Conservation (phyloP, 2,797 vertebrate genomes). For the Cynopterus sphinx region DNA sequence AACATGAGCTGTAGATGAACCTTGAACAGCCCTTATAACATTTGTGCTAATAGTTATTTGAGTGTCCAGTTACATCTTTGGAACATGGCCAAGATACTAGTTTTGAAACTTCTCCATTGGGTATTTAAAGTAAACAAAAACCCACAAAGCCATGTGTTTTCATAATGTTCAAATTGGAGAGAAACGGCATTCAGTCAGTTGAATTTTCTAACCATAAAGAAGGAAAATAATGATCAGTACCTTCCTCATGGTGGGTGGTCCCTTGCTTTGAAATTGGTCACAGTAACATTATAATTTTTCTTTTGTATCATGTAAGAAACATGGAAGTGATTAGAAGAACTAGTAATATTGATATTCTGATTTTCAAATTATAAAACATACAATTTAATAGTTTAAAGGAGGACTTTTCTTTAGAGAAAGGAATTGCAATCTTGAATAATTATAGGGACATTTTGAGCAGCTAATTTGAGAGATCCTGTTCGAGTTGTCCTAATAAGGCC, state of each 20-base stretch:
- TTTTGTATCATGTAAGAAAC: not conserved
- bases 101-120: not conserved
- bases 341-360: not conserved
- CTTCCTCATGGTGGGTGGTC: not conserved
- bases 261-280: not conserved
- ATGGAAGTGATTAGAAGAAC: not conserved
- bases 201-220: not conserved
- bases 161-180: not conserved
- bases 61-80: not conserved
- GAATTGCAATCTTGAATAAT: not conserved
- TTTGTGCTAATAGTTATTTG: not conserved
- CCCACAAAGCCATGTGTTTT: not conserved
- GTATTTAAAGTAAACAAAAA: not conserved
- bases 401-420: not conserved
- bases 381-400: not conserved
- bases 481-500: not conserved
- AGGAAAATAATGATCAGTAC: not conserved
- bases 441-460: not conserved
- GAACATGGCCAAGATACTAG: not conserved
- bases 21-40: not conserved
- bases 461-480: not conserved
- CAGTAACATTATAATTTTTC: not conserved
- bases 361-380: not conserved
- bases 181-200: not conserved
- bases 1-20: not conserved